Evolutionary conservation across 2,888 invertebrate genomes (phyloP).

Genomic region (Dromius quadrimaculatus): DNA sequence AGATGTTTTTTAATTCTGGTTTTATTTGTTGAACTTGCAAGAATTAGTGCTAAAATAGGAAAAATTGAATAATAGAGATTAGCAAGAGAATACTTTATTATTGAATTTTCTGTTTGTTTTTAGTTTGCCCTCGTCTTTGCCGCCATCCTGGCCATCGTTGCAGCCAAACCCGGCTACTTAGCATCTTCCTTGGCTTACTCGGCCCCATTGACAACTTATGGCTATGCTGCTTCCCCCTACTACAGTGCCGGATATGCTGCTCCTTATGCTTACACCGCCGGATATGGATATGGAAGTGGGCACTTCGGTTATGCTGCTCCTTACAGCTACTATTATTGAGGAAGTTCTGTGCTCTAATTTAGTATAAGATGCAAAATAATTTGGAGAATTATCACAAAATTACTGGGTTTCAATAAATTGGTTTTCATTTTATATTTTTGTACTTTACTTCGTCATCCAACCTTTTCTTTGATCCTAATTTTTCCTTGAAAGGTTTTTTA

Average conservation of each 20-base stretch:
- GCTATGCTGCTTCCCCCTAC: slow-evolving; percentile 61
- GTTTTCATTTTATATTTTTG: not conserved
- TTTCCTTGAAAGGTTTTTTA: no score
- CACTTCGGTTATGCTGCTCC: slow-evolving; percentile 20
- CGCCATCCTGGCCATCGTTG: slow-evolving; percentile 68
- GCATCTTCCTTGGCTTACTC: slow-evolving; percentile 15
- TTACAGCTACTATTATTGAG: slow-evolving; percentile 22
- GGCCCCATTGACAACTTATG: slow-evolving; percentile 35
- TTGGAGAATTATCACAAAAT: slow-evolving; percentile 26
- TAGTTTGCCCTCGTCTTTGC: slow-evolving; percentile 37
- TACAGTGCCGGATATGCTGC: slow-evolving; percentile 63
- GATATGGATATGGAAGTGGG: slow-evolving; percentile 53
- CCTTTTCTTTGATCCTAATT: not conserved
- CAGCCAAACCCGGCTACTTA: slow-evolving; percentile 66
- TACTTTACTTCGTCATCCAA: not conserved
- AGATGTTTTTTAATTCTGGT: no score
- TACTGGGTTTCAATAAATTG: slow-evolving; percentile 23
- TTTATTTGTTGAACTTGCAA: no score
- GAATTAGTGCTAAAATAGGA: no score
- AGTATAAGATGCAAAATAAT: slow-evolving; percentile 4
- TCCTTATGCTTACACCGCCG: slow-evolving; percentile 63
- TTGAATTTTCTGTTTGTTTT: slow-evolving; percentile 3
- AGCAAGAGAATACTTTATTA: no score
- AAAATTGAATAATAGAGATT: no score
- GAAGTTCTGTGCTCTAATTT: slow-evolving; percentile 12